Base-by-base conservation (phyloP, 2,113 vertebrate genomes). In the Pagrus major region DNA sequence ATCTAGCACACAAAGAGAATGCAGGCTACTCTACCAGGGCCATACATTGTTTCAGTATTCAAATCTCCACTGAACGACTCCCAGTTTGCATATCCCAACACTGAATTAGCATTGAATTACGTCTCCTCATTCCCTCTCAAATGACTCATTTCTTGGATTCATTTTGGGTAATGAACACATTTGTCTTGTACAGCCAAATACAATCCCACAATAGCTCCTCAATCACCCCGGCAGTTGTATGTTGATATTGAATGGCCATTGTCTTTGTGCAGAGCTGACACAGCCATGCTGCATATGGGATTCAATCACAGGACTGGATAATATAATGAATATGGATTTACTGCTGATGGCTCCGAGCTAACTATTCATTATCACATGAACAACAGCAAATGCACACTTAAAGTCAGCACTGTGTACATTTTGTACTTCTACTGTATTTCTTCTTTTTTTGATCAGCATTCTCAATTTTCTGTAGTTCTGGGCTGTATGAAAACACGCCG, bases 91-190 rank as follows among this genome's bases (percentile, higher is more conserved):
- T 78, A 80, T 84, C 58, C 77, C 68, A 70, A 76, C 81, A 71
- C 47, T 71, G 76, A 89, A 91, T 91, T 79, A 89, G 58, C 83
- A 84, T 49, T 70, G 75, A 89, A 88, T 88, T 81, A 78, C 78
- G 55, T 83, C 65, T 78, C 69, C 68, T 72, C 75, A 44, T 83
- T 91, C 82, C 72, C 76, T 70, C 88, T 86, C 79, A 89, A 92
- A 90, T 82, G 80, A 86, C 89, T 89, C 64, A 87, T 88, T 88
- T 91, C 84, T 88, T 76, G 84, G 87, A 89, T 86, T 90, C 76
- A 75, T 88, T 89, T 90, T 83, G 76, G 80, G 84, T 90, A 92
- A 94, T 91, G 91, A 91, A 89, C 86, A 91, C 88, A 92, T 91
- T 91, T 88, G 91, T 94, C 91, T 90, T 81, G 74, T 67, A 49